Conservation (phyloP, 2,888 invertebrate species). For the Xanthorhoe spadicearia region DNA sequence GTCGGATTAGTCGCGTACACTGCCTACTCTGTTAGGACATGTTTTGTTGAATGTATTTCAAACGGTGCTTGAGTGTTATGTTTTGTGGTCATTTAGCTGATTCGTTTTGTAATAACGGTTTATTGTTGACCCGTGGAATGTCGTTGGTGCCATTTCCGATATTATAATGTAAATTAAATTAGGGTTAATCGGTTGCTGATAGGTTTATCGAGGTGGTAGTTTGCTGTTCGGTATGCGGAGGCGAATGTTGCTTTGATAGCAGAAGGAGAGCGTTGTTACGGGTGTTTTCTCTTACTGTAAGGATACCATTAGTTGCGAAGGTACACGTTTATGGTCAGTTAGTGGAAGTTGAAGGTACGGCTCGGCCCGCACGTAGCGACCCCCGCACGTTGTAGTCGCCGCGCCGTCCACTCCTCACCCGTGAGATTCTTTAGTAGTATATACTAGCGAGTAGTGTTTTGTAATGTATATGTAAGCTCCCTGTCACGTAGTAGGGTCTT, state of each 20-base stretch:
- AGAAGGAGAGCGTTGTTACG: slow-evolving; percentile 26
- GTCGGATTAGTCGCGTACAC: slow-evolving; percentile 57
- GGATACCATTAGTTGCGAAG: slow-evolving; percentile 33
- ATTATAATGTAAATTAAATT: slow-evolving; percentile 72
- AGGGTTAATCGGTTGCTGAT: slow-evolving; percentile 60
- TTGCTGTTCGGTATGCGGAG: slow-evolving; percentile 41
- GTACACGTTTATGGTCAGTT: slow-evolving; percentile 47
- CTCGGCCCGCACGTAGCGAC: slow-evolving; percentile 40
- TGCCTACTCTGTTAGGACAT: slow-evolving; percentile 61
- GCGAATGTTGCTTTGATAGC: slow-evolving; percentile 33
- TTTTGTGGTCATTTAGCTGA: slow-evolving; percentile 76
- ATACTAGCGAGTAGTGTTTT: slow-evolving; percentile 77
- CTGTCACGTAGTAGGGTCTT: slow-evolving; percentile 74
- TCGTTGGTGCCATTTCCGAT: slow-evolving; percentile 82
- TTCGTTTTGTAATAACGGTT: slow-evolving; percentile 72
- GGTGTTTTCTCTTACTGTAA: slow-evolving; percentile 30
- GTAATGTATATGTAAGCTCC: slow-evolving; percentile 76
- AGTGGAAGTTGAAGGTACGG: slow-evolving; percentile 58
- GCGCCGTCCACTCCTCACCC: slow-evolving; percentile 34
- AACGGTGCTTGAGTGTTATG: slow-evolving; percentile 82
- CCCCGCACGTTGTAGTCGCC: slow-evolving; percentile 33
- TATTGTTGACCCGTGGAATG: slow-evolving; percentile 83
- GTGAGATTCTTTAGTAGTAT: slow-evolving; percentile 71
- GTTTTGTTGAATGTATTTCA: slow-evolving; percentile 74
- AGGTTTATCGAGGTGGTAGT: slow-evolving; percentile 51